Evolutionary conservation across 2,113 vertebrate genomes (phyloP), one percentile per base, ranked within the genome.

Genomic region (Lamprologus tigripictilis): DNA sequence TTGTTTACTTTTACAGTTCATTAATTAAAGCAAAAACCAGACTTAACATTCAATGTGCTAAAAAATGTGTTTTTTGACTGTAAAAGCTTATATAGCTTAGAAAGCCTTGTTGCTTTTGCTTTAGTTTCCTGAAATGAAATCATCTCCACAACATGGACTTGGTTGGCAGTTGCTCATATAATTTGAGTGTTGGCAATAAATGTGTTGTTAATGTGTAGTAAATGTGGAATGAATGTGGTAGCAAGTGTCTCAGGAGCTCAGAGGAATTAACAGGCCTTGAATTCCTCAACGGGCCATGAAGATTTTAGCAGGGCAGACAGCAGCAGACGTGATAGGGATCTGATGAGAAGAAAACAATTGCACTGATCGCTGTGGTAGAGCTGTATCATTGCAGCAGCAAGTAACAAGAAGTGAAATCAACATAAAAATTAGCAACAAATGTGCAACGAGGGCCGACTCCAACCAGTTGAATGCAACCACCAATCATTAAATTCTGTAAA

Each of bases 241-340:
- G 86, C 92, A 90, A 91, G 92, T 86, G 78, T 88, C 90, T 87
- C 86, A 76, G 87, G 87, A 93, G 93, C 91, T 92, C 90, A 66
- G 63, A 92, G 78, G 94, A 92, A 93, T 96, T 93, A 94, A 87
- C 91, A 8, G 28, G 92, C 90, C 88, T 93, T 58, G 35, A 92
- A 95, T 96, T 94, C 94, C 93, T 86, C 71, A 8, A 17, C 13
- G 4, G 51, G 26, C 35, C 42, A 37, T 51, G 45, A 82, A 45
- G 40, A 83, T 21, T 73, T 47, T 12, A 42, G 8, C 14, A 3
- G 8, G 78, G 42, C 54, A 71, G 53, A 33, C 13, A 19, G 33
- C 23, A 40, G 5, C 33, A 40, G 54, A 40, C 40, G 55, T 26
- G 33, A 76, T 26, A 28, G 42, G 11, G 45, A 14, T n/a, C 23